Base-by-base conservation (phyloP, 2,888 invertebrate genomes). In the Hoplodrina blanda region DNA sequence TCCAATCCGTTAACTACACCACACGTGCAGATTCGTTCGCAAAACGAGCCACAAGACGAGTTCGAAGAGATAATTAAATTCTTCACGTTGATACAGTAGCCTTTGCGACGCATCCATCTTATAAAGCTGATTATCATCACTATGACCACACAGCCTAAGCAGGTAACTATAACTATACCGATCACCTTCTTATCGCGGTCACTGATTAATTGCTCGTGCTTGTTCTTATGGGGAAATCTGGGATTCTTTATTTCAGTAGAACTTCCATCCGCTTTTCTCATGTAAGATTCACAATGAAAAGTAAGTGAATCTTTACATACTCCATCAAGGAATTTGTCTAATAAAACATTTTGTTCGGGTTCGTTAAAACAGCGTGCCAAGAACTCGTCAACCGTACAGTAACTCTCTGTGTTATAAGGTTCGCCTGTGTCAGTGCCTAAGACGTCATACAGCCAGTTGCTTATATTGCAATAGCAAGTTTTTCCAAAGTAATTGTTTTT, bases 361-460 rank as follows among this genome's bases (percentile, higher is more conserved):
- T 97, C 94, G 73, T 97, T 97, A 86, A 97, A 97, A 87, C 98
- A 98, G 53, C 95, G 93, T 5, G 97, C 97, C 25, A 97, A 91
- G 54, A 96, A 91, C 69, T 96, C 92, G 69, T 96, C 96, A 0
- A 97, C 96, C 0, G 96, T 95, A 87, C 98, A 98, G 84, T 95
- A 97, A 87, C 97, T 97, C 62, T 97, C 96, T 65, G 75, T 74
- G 63, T 94, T 91, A 30, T 96, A 96, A 25, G 93, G 91, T 30
- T 92, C 92, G 69, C 93, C 94, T 20, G 93, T 92, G 15, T 87
- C 82, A n/a, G 85, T 81, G 15, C 92, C 95, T 11, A 96, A 91
- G 20, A 96, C 91, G 62, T 94, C 92, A 8, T 92, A 91, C 55
- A 97, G 89, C 97, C 97, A 97, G 19, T 89, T 86, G 57, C 96